Conservation (phyloP, 2,113 vertebrate species). For the Otus sunia region DNA sequence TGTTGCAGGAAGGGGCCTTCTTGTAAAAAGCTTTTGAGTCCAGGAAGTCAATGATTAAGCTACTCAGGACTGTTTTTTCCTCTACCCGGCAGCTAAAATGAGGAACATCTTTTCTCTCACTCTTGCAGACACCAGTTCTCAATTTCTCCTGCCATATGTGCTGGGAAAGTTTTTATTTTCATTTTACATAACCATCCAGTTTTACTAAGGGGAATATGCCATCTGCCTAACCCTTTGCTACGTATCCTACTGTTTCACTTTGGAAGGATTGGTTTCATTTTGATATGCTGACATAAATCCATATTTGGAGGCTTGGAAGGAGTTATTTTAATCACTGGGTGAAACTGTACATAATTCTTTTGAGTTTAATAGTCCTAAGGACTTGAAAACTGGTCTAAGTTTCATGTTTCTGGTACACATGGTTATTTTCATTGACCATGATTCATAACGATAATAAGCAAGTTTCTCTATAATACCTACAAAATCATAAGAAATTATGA, state of each 20-base stretch:
- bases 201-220: constrained; percentile 12
- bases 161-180: constrained; percentile 12
- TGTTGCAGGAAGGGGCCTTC: not conserved
- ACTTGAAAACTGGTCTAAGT: not conserved
- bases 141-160: constrained; percentile 21
- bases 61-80: not conserved
- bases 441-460: not conserved
- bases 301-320: not conserved
- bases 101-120: not conserved
- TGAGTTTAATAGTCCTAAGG: not conserved
- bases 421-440: not conserved
- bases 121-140: not conserved
- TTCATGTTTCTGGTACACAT: not conserved
- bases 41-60: not conserved
- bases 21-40: not conserved
- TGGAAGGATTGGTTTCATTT: not conserved
- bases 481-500: not conserved
- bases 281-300: not conserved
- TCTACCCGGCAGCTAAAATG: not conserved
- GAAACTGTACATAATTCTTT: not conserved
- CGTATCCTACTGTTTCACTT: not conserved
- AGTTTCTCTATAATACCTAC: not conserved
- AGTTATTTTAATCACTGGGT: not conserved
- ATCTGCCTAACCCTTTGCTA: constrained; percentile 3
- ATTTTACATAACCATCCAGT: constrained; percentile 28